These are phyloP conservation scores for Labeo catla DNA, from an alignment of 2,113 vertebrate species.

Conservation along the genomic window DNA sequence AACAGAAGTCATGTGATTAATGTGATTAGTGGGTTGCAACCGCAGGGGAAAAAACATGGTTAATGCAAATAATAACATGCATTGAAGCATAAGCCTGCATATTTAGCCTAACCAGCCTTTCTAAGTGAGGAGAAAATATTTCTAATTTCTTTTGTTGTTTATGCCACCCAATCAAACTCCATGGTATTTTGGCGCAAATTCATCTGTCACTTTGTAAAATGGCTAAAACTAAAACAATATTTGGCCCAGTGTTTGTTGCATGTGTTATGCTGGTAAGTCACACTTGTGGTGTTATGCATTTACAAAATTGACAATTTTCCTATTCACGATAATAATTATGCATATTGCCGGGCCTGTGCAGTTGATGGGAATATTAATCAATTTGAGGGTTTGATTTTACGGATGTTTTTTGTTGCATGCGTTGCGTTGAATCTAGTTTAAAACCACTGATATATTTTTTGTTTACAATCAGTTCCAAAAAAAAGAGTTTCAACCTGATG, in stretches of 20 bases:
- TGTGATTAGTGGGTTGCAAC: background rate
- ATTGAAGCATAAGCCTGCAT: background rate
- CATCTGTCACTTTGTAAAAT: constrained; percentile 13
- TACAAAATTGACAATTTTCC: background rate
- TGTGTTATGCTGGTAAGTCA: constrained; percentile 40
- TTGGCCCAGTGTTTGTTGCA: constrained; percentile 23
- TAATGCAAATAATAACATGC: background rate
- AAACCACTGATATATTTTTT: background rate
- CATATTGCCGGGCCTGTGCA: constrained; percentile 7
- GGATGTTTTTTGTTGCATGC: background rate
- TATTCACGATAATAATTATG: constrained; percentile 2
- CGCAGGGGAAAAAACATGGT: background rate
- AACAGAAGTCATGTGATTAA: background rate
- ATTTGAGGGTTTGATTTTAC: background rate
- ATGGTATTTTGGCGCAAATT: background rate
- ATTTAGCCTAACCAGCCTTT: background rate
- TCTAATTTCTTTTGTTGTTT: constrained; percentile 5
- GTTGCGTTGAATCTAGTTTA: background rate
- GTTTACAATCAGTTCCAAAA: background rate
- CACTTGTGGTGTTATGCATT: constrained; percentile 29
- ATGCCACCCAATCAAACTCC: constrained; percentile 10
- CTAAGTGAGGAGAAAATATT: background rate
- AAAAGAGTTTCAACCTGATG: background rate
- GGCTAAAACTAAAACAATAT: constrained; percentile 31
- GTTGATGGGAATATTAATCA: constrained; percentile 7